phyloP scores from a whole-genome alignment of 2,113 vertebrate species.

The Pao palembangensis region DNA sequence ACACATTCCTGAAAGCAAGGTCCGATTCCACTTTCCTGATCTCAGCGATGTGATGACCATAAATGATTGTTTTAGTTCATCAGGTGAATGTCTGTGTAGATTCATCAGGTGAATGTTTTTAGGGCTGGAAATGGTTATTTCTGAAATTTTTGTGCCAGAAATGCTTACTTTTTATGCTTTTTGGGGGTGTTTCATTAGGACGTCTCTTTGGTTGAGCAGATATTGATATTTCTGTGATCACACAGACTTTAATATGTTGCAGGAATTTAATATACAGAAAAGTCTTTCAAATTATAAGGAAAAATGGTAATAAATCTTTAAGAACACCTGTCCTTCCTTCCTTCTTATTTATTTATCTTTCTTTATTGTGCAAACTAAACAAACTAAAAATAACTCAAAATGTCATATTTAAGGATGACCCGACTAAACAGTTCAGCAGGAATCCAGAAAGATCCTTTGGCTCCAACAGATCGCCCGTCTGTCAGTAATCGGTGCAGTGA shows the following conservation, averaged over 20 bases:
- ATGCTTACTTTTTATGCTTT: not conserved
- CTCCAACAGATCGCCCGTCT: too few relatives aligned
- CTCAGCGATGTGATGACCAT: too few relatives aligned
- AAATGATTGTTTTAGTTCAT: conserved; percentile 25
- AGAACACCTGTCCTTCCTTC: not conserved
- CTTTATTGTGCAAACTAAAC: not conserved
- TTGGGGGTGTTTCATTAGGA: too few relatives aligned
- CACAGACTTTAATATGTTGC: too few relatives aligned
- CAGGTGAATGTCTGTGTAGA: conserved; percentile 57
- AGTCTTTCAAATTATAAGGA: not conserved
- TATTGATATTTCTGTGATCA: too few relatives aligned
- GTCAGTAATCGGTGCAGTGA: not conserved
- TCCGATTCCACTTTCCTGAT: too few relatives aligned
- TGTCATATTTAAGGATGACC: not conserved
- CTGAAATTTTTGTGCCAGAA: conserved; percentile 9
- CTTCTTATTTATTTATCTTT: too few relatives aligned
- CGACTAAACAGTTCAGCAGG: too few relatives aligned
- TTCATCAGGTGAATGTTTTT: conserved; percentile 37
- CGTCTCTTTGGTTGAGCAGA: too few relatives aligned
- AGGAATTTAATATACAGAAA: too few relatives aligned
- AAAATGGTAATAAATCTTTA: conserved; percentile 61
- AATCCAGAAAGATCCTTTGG: too few relatives aligned
- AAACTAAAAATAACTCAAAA: not conserved
- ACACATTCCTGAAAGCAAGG: too few relatives aligned
- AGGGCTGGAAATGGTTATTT: conserved; percentile 22